Base-by-base conservation (phyloP, 2,113 vertebrate species). In the Furnarius figulus region DNA sequence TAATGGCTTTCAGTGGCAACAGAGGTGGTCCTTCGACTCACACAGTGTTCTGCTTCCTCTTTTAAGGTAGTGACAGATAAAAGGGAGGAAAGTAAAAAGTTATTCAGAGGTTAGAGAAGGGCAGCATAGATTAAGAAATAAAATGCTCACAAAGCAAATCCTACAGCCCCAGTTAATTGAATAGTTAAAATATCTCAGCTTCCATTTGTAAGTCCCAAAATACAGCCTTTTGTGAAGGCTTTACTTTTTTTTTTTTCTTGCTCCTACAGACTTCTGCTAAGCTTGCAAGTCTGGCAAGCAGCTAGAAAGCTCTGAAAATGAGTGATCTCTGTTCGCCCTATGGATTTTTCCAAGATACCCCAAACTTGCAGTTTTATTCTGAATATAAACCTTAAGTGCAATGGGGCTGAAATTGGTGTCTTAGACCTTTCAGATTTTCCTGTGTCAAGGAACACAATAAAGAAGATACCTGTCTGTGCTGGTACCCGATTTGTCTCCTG, bases 131-230 rank as follows among this genome's bases (percentile, higher is more conserved):
- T 94, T 94, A 93, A 92, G 88, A 97, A 95, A 88, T 93, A 95
- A 96, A 96, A 74, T 93, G 93, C 92, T 96, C 85, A 67, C 79
- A 89, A 93, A 88, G 95, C 95, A 92, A 96, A 96, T 94, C 90
- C 85, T 74, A 55, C 44, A 93, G 79, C 28, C 25, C 12, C 37
- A 70, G 68, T 93, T 97, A 96, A 97, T 71, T 93, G 94, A 95
- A 94, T 78, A 93, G 95, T 90, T 94, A 93, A 97, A 93, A 74
- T 94, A 94, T 96, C 93, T 94, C 40, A 0, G 28, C 93, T 95
- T 94, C 92, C 61, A 93, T 90, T 93, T 94, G 27, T 83, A 88
- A 86, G 55, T 86, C 70, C 85, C 59, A 55, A 95, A 96, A 94
- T 94, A 88, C 2, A 90, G 31, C 44, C 84, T 88, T 95, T 96